Percentiles rank a stretch among this genome's conserved stretches.
Conservation (phyloP, 1,140 invertebrate species). For the Polypedilum vanderplanki region DNA sequence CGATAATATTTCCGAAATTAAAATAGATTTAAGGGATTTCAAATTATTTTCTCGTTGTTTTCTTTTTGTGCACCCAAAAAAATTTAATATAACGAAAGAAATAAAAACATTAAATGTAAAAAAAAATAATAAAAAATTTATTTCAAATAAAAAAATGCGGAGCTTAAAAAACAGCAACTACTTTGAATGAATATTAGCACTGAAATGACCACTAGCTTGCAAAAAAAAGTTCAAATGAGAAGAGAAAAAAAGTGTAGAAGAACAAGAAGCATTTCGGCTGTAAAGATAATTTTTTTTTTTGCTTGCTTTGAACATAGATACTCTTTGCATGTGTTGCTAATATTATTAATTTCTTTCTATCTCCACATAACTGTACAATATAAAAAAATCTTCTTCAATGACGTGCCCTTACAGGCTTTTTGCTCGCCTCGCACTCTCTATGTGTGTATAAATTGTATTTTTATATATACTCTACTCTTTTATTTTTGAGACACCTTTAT, state of each 20-base stretch:
- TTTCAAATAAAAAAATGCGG: conserved; percentile 27
- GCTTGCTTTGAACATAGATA: conserved; percentile 24
- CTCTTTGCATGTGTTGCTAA: conserved; percentile 23
- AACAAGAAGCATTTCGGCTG: conserved; percentile 21
- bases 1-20: neutral
- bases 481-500: neutral
- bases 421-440: neutral
- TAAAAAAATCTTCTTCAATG: conserved; percentile 24
- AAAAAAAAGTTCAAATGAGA: conserved; percentile 25
- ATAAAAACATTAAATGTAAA: neutral
- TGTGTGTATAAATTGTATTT: neutral
- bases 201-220: conserved; percentile 27
- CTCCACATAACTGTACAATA: conserved; percentile 24
- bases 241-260: conserved; percentile 26
- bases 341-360: conserved; percentile 29
- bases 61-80: conserved; percentile 1
- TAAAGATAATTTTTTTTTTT: conserved; percentile 26
- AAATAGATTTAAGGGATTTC: neutral
- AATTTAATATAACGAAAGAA: neutral
- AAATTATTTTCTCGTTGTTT: too few species aligned
- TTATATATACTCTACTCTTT: neutral
- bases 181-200: conserved; percentile 28
- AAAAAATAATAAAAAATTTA: conserved; percentile 20
- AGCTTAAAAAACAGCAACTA: conserved; percentile 26
- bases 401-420: conserved; percentile 7